Conservation (phyloP, 1,140 invertebrate genomes). For the Polyergus mexicanus region DNA sequence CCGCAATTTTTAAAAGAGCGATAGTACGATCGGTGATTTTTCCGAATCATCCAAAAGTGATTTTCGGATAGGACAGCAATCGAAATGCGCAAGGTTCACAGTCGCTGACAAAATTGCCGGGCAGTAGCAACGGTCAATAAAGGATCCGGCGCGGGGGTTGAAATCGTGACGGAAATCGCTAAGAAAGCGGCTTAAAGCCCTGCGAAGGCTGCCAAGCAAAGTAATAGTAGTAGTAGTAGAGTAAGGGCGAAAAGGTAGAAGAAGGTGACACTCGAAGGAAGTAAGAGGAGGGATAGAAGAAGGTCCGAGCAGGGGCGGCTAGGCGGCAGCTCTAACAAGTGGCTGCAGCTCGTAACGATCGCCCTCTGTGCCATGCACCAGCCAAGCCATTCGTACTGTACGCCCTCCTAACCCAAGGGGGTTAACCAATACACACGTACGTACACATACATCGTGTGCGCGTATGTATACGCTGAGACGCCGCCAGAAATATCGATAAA, state of each 20-base stretch:
- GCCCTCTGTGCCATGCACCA: conserved; percentile 74
- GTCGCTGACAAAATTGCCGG: not conserved
- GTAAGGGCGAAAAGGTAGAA: not conserved
- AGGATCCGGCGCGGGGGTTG: conserved; percentile 1
- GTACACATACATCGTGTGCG: not conserved
- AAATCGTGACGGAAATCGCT: conserved; percentile 10
- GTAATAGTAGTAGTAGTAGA: not conserved
- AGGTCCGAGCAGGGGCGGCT: conserved; percentile 49
- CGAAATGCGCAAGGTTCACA: not conserved
- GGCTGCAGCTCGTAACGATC: conserved; percentile 78
- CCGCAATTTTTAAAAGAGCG: not conserved
- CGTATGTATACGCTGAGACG: conserved; percentile 13
- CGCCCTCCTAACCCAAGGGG: conserved; percentile 68
- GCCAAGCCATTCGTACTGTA: conserved; percentile 57
- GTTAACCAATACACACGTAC: conserved; percentile 70
- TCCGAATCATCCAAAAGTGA: not conserved
- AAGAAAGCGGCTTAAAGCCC: conserved; percentile 4
- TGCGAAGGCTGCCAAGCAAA: not conserved
- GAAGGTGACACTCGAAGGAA: conserved; percentile 9
- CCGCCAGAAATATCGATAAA: conserved; percentile 50
- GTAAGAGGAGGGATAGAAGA: not conserved
- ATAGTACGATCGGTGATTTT: not conserved
- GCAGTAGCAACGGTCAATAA: conserved; percentile 23
- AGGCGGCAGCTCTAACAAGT: conserved; percentile 78
- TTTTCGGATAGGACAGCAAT: not conserved